Evolutionary conservation across 1,140 invertebrate genomes (phyloP).

Genomic region (Apis laboriosa): DNA sequence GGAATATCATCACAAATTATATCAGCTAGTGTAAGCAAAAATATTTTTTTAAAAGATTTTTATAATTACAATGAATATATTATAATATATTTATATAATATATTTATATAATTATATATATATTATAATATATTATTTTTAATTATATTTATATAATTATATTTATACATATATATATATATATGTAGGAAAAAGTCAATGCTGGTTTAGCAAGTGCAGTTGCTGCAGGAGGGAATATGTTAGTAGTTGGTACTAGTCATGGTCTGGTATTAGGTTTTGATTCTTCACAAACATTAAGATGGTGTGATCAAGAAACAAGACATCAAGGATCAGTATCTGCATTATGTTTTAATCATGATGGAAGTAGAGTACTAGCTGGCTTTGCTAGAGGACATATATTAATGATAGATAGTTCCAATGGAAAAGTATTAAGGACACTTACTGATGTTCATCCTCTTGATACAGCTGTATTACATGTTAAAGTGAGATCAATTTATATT

Average conservation of each 20-base stretch:
- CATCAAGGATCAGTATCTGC: slow-evolving; percentile 92
- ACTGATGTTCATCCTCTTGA: slow-evolving; percentile 93
- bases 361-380: slow-evolving; percentile 91
- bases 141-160: slow-evolving; percentile 14
- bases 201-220: slow-evolving; percentile 93
- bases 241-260: slow-evolving; percentile 96
- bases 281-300: slow-evolving; percentile 90
- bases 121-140: slow-evolving; percentile 16
- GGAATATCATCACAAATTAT: slow-evolving; percentile 92
- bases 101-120: slow-evolving; percentile 4
- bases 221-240: slow-evolving; percentile 88
- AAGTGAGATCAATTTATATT: slow-evolving; percentile 82
- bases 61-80: slow-evolving; percentile 13
- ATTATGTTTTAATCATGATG: slow-evolving; percentile 93
- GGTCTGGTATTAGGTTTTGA: slow-evolving; percentile 95
- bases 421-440: slow-evolving; percentile 90
- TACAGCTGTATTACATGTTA: slow-evolving; percentile 92
- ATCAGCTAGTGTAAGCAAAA: slow-evolving; percentile 86
- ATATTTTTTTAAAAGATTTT: slow-evolving; percentile 10
- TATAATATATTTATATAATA: slow-evolving; percentile 25
- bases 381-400: slow-evolving; percentile 92
- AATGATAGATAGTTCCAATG: slow-evolving; percentile 90
- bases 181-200: slow-evolving; percentile 90
- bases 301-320: slow-evolving; percentile 88
- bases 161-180: not conserved